Percentiles rank a stretch among this genome's conserved stretches.
These are phyloP conservation scores for Microctenopoma lineatum DNA, from an alignment of 2,797 vertebrate genomes.

Conservation along the genomic window DNA sequence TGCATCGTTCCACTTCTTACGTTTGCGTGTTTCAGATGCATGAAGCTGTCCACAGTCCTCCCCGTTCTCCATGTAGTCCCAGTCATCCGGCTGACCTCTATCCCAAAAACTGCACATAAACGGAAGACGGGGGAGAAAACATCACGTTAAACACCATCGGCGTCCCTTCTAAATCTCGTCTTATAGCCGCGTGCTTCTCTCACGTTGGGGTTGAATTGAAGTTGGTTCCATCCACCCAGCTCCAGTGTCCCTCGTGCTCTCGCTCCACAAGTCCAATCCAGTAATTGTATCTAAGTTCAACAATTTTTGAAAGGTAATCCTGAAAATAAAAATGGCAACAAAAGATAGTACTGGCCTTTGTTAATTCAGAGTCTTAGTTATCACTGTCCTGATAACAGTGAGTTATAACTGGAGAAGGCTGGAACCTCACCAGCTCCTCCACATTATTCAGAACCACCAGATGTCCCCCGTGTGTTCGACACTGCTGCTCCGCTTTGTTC, in stretches of 20 bases:
- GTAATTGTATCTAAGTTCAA: slow-evolving; percentile 6
- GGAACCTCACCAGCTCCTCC: slow-evolving; percentile 74
- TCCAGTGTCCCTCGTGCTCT: slow-evolving; percentile 71
- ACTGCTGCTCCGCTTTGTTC: slow-evolving; percentile 67
- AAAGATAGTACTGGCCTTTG: background rate
- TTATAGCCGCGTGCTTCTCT: slow-evolving; percentile 26
- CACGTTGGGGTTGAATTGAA: slow-evolving; percentile 65
- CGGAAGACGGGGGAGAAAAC: background rate
- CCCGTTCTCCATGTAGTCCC: slow-evolving; percentile 65
- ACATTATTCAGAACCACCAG: slow-evolving; percentile 72
- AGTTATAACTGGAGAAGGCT: background rate
- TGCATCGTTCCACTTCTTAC: slow-evolving; percentile 75
- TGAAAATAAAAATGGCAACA: slow-evolving; percentile 20
- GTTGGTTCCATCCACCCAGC: slow-evolving; percentile 80
- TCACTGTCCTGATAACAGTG: background rate
- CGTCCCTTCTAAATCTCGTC: background rate
- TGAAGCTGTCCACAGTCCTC: slow-evolving; percentile 82
- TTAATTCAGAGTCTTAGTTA: background rate
- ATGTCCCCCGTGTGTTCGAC: slow-evolving; percentile 54
- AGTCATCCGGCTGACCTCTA: slow-evolving; percentile 76
- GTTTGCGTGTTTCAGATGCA: rapidly evolving
- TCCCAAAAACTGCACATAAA: slow-evolving; percentile 75
- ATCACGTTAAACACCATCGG: background rate
- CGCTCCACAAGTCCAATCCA: slow-evolving; percentile 83
- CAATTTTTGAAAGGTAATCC: slow-evolving; percentile 73